Conservation (phyloP, 2,888 invertebrate species). For the Standfussiana lucernea region DNA sequence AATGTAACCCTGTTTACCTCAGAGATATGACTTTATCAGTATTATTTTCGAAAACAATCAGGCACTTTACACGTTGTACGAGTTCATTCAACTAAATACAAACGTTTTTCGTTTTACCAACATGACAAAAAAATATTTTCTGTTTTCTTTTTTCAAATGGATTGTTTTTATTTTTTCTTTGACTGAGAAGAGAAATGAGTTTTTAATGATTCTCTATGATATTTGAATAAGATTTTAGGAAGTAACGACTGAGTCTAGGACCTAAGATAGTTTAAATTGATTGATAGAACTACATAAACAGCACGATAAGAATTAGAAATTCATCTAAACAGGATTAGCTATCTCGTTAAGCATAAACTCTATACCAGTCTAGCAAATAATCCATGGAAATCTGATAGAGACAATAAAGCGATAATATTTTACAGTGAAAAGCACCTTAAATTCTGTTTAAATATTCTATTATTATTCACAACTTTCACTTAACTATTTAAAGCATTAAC, state of each 20-base stretch:
- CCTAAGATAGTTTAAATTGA: slow-evolving; percentile 67
- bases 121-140: neutral
- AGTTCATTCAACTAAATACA: slow-evolving; percentile 28
- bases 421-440: slow-evolving; percentile 85
- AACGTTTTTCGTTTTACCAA: slow-evolving; percentile 7
- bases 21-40: slow-evolving; percentile 78
- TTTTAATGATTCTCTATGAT: slow-evolving; percentile 39
- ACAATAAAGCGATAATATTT: slow-evolving; percentile 66
- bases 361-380: slow-evolving; percentile 58
- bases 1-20: slow-evolving; percentile 83
- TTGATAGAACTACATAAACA: slow-evolving; percentile 71
- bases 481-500: slow-evolving; percentile 88
- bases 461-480: slow-evolving; percentile 86
- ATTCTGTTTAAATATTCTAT: slow-evolving; percentile 82
- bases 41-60: slow-evolving; percentile 70
- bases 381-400: slow-evolving; percentile 51
- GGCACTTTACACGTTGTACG: slow-evolving; percentile 69
- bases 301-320: slow-evolving; percentile 70
- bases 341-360: slow-evolving; percentile 59
- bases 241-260: slow-evolving; percentile 54
- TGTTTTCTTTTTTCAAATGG: slow-evolving; percentile 16
- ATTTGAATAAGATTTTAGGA: slow-evolving; percentile 47
- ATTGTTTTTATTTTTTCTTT: neutral
- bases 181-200: slow-evolving; percentile 36
- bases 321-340: slow-evolving; percentile 69